Conservation (phyloP, 2,113 vertebrate species). For the Ctenodactylus gundi region DNA sequence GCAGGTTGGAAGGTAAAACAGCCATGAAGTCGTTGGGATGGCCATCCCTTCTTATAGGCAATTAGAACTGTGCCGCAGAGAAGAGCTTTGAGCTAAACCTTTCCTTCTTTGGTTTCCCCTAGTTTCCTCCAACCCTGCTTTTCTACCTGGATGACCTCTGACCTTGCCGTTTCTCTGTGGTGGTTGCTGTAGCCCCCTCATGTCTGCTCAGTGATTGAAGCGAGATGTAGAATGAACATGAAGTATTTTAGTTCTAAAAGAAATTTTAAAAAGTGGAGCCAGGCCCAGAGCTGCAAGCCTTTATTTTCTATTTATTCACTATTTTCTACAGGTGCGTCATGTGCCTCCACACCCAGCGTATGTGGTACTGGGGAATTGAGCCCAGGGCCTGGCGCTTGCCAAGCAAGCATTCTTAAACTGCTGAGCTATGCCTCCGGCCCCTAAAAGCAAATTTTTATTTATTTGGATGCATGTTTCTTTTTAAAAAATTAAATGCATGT, state of each 20-base stretch:
- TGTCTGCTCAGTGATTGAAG: neutral
- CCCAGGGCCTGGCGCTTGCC: too few species aligned
- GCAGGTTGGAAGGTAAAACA: neutral
- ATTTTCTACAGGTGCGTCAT: too few species aligned
- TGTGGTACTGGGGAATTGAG: too few species aligned
- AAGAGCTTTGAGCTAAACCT: neutral
- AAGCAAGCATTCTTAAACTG: too few species aligned
- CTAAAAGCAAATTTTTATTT: conserved; percentile 41
- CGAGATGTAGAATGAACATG: neutral
- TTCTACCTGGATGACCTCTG: neutral
- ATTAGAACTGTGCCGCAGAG: neutral
- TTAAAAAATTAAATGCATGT: neutral
- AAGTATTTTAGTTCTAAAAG: neutral
- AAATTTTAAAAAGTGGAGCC: too few species aligned
- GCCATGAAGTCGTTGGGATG: neutral
- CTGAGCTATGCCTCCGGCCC: too few species aligned
- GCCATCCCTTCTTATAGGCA: neutral
- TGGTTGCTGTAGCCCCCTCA: neutral
- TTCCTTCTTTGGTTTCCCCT: neutral
- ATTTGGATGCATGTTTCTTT: neutral
- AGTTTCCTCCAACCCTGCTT: neutral
- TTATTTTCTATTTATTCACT: too few species aligned
- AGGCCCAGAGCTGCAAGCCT: too few species aligned
- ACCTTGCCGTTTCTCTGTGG: neutral
- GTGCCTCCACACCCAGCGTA: too few species aligned